Evolutionary conservation across 2,113 vertebrate genomes (phyloP).

Genomic region (Trinectes maculatus): DNA sequence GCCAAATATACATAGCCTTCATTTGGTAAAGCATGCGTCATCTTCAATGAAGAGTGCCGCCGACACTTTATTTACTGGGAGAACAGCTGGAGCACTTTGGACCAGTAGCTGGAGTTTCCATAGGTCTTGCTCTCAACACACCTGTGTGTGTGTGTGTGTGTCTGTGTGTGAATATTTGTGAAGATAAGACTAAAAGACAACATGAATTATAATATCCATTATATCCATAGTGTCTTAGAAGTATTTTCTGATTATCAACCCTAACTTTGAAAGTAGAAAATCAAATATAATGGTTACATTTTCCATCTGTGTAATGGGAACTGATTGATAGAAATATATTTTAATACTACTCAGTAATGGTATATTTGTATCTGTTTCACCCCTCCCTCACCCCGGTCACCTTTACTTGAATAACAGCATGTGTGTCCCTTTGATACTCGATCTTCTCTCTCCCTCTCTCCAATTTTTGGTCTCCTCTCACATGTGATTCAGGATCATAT

Average conservation of each 20-base stretch:
- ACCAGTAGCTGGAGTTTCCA: too few relatives aligned
- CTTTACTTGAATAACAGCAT: slow-evolving; percentile 34
- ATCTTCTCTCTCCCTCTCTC: slow-evolving; percentile 60
- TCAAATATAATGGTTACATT: neutral
- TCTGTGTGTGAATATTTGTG: neutral
- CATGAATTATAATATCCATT: too few relatives aligned
- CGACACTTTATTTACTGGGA: too few relatives aligned
- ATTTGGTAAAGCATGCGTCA: slow-evolving; percentile 84
- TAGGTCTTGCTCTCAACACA: too few relatives aligned
- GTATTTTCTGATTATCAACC: neutral
- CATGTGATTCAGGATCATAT: slow-evolving; percentile 60
- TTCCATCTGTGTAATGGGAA: neutral
- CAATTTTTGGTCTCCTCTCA: slow-evolving; percentile 50
- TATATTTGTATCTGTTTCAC: slow-evolving; percentile 17
- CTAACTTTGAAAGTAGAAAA: neutral
- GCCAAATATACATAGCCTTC: slow-evolving; percentile 56
- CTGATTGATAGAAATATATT: slow-evolving; percentile 18
- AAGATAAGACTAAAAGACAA: neutral
- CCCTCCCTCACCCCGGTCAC: slow-evolving; percentile 22
- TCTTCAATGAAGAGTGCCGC: too few relatives aligned
- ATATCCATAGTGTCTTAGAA: too few relatives aligned
- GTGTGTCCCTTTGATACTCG: slow-evolving; percentile 41
- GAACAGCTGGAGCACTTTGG: too few relatives aligned
- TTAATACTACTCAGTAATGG: neutral
- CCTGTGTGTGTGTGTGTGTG: slow-evolving; percentile 4